Percentiles rank a stretch among this genome's conserved stretches.
Evolutionary conservation across 2,113 vertebrate genomes (phyloP).

Genomic region (Ctenodactylus gundi): DNA sequence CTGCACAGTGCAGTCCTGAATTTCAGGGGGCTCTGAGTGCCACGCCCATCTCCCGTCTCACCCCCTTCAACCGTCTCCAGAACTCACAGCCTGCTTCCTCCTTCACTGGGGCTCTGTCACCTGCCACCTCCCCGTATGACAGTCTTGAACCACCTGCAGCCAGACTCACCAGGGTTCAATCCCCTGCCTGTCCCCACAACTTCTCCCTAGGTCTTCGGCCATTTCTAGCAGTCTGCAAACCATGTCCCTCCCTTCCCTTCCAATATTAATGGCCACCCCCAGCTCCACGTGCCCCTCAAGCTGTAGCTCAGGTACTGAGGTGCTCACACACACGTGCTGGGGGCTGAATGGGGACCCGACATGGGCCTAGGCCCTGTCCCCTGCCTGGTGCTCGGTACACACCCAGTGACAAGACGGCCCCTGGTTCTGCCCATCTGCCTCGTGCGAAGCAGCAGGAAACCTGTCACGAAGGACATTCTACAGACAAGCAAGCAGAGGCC

Average conservation of each 20-base stretch:
- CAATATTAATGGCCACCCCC: background rate
- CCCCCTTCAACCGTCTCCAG: background rate
- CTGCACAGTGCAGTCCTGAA: too few species aligned
- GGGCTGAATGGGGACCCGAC: background rate
- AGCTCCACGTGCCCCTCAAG: background rate
- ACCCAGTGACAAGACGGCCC: background rate
- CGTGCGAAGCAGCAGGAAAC: background rate
- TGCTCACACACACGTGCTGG: background rate
- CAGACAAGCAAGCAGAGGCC: background rate
- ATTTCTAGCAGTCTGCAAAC: background rate
- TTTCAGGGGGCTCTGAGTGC: too few species aligned
- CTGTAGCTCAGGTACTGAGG: background rate
- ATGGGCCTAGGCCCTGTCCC: background rate
- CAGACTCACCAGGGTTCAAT: background rate
- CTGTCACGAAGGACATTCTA: fast-evolving
- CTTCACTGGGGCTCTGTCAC: background rate
- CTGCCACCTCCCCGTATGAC: background rate
- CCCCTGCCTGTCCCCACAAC: fast-evolving
- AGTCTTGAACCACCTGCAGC: background rate
- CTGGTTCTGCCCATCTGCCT: background rate
- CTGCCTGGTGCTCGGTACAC: background rate
- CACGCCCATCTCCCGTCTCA: background rate
- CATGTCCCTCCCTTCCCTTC: fast-evolving
- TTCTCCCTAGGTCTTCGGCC: fast-evolving
- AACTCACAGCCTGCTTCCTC: too few species aligned